phyloP scores from a whole-genome alignment of 2,797 vertebrate genomes.

The Neoniphon sammara region DNA sequence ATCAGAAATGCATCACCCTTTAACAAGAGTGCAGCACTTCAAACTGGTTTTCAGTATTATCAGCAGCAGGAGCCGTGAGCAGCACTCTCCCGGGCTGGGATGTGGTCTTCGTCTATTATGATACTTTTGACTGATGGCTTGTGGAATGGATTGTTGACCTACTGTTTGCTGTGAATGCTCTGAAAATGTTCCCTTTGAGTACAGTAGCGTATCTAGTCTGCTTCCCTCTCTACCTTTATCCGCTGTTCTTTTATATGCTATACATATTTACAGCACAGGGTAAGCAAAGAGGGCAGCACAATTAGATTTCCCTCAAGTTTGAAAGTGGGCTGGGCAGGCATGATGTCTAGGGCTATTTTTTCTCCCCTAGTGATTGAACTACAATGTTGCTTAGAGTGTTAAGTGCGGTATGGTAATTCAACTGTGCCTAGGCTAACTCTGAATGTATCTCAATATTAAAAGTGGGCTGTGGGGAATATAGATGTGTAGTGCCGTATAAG shows the following conservation, averaged over 20 bases:
- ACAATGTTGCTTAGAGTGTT: conserved; percentile 58
- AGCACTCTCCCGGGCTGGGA: conserved; percentile 48
- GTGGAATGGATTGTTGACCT: conserved; percentile 69
- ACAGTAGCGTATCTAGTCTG: conserved; percentile 34
- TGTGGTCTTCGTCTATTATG: conserved; percentile 57
- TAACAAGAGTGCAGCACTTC: conserved; percentile 50
- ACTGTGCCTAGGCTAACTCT: conserved; percentile 57
- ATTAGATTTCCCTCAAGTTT: conserved; percentile 62
- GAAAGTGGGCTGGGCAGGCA: conserved; percentile 53
- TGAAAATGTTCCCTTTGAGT: conserved; percentile 57
- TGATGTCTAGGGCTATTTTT: conserved; percentile 47
- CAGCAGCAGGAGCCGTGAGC: conserved; percentile 42
- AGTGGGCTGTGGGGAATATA: conserved; percentile 68
- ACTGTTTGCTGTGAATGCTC: conserved; percentile 58
- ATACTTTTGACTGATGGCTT: conserved; percentile 65
- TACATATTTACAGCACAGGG: conserved; percentile 56
- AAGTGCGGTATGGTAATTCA: conserved; percentile 74
- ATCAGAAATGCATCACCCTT: conserved; percentile 57
- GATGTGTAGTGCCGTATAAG: conserved; percentile 71
- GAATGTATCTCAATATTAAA: conserved; percentile 76
- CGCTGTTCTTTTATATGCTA: conserved; percentile 27
- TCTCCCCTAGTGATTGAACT: conserved; percentile 58
- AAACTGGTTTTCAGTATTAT: conserved; percentile 63
- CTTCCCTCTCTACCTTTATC: conserved; percentile 39
- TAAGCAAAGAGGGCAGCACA: conserved; percentile 46